Evolutionary conservation across 2,888 invertebrate genomes (phyloP).

Genomic region (Nephrotoma guestfalica): DNA sequence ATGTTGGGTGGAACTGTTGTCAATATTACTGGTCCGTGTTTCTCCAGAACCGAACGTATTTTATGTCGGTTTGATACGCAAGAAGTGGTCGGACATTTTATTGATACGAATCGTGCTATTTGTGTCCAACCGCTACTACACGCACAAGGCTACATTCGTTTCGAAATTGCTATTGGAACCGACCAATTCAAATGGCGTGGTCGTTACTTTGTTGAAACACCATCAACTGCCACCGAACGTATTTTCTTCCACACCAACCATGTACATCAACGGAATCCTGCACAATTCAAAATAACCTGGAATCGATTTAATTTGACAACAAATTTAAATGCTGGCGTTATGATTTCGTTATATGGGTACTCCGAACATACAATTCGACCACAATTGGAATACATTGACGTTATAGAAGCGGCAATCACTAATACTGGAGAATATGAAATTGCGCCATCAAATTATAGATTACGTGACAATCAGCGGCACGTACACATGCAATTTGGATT

Average conservation of each 20-base stretch:
- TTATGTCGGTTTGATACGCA: slow-evolving; percentile 74
- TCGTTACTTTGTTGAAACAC: slow-evolving; percentile 83
- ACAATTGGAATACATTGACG: slow-evolving; percentile 65
- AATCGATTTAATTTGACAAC: slow-evolving; percentile 71
- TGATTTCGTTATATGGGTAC: slow-evolving; percentile 81
- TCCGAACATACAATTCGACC: slow-evolving; percentile 68
- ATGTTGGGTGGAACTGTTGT: slow-evolving; percentile 96
- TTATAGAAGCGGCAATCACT: slow-evolving; percentile 46
- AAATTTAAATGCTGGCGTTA: slow-evolving; percentile 58
- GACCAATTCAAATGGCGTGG: slow-evolving; percentile 80
- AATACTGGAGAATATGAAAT: slow-evolving; percentile 63
- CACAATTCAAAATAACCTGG: slow-evolving; percentile 69
- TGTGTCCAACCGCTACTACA: slow-evolving; percentile 79
- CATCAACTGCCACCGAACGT: slow-evolving; percentile 70
- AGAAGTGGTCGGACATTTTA: slow-evolving; percentile 59
- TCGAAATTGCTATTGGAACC: slow-evolving; percentile 73
- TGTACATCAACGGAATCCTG: slow-evolving; percentile 57
- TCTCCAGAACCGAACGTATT: slow-evolving; percentile 58
- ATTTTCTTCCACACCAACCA: slow-evolving; percentile 65
- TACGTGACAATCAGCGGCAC: slow-evolving; percentile 50
- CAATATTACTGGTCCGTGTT: slow-evolving; percentile 93
- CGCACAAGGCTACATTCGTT: slow-evolving; percentile 76
- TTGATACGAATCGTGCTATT: slow-evolving; percentile 69
- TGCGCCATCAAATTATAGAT: slow-evolving; percentile 54
- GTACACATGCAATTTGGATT: slow-evolving; percentile 74